phyloP scores from a whole-genome alignment of 2,113 vertebrate genomes.

The Sapayoa aenigma region DNA sequence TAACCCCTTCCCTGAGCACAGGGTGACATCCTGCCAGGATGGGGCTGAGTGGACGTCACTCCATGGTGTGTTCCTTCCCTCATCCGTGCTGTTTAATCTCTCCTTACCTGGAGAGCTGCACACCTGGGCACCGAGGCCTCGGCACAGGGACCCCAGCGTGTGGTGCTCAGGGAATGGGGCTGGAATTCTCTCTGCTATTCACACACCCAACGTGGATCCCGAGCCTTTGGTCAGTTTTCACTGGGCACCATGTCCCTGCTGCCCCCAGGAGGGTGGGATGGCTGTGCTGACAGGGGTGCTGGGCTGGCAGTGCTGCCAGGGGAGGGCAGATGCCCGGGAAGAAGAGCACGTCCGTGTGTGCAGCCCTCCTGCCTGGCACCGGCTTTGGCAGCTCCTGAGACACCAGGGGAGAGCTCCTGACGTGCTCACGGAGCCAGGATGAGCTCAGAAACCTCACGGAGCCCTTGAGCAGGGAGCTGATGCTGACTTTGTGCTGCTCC shows the following conservation, averaged over 20 bases:
- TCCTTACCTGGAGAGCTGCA: fast-evolving
- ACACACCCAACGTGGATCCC: fast-evolving
- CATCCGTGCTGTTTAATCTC: fast-evolving
- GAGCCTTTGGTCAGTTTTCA: fast-evolving
- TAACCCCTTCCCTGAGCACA: fast-evolving
- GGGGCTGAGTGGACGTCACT: fast-evolving
- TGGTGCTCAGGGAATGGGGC: fast-evolving
- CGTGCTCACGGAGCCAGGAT: neutral
- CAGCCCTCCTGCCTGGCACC: neutral
- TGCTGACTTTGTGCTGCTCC: no score
- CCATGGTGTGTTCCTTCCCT: fast-evolving
- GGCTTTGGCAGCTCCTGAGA: neutral
- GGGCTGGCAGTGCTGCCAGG: neutral
- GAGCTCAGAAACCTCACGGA: fast-evolving
- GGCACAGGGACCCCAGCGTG: fast-evolving
- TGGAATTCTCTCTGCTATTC: fast-evolving
- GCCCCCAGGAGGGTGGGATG: neutral
- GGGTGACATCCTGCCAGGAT: fast-evolving
- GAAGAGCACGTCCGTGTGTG: fast-evolving
- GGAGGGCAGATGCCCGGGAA: neutral
- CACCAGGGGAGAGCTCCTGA: neutral
- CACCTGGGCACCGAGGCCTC: fast-evolving
- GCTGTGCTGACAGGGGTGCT: neutral
- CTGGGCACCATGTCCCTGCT: fast-evolving
- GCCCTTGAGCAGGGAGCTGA: neutral